Percentiles rank a stretch among this genome's conserved stretches.
Evolutionary conservation across 2,888 invertebrate genomes (phyloP).

Genomic region (Alsophila aescularia): DNA sequence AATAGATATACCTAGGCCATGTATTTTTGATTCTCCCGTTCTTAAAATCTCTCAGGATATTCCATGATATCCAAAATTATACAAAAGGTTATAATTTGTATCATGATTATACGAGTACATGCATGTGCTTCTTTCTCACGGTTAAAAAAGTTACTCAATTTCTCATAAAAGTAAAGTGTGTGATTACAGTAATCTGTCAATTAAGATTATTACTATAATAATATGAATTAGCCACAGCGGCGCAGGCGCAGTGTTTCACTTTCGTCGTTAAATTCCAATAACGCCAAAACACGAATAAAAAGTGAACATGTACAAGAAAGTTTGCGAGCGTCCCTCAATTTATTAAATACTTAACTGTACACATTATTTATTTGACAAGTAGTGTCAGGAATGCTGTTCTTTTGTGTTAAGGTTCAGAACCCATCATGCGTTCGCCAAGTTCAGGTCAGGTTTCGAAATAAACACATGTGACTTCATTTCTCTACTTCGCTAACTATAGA

Average conservation of each 20-base stretch:
- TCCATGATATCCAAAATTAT: no score
- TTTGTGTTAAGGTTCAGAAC: constrained; percentile 17
- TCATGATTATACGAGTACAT: no score
- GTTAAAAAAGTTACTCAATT: not conserved
- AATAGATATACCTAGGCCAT: no score
- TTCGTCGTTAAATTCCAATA: constrained; percentile 18
- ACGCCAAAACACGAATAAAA: not conserved
- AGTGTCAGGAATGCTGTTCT: constrained; percentile 20
- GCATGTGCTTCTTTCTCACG: not conserved
- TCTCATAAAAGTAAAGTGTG: not conserved
- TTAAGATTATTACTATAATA: not conserved
- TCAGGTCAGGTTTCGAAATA: not conserved
- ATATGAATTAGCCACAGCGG: not conserved
- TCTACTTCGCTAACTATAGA: no score
- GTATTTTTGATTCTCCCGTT: no score
- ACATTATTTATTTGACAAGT: constrained; percentile 36
- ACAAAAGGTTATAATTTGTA: no score
- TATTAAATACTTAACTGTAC: constrained; percentile 31
- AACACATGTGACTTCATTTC: no score
- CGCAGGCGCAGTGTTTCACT: constrained; percentile 12
- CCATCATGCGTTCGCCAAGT: not conserved
- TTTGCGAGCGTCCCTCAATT: constrained; percentile 18
- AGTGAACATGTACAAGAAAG: constrained; percentile 26
- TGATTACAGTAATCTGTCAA: not conserved
- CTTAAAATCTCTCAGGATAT: no score